These are phyloP conservation scores for Gasterosteus nipponicus DNA, from an alignment of 2,113 vertebrate species.

Conservation along the genomic window DNA sequence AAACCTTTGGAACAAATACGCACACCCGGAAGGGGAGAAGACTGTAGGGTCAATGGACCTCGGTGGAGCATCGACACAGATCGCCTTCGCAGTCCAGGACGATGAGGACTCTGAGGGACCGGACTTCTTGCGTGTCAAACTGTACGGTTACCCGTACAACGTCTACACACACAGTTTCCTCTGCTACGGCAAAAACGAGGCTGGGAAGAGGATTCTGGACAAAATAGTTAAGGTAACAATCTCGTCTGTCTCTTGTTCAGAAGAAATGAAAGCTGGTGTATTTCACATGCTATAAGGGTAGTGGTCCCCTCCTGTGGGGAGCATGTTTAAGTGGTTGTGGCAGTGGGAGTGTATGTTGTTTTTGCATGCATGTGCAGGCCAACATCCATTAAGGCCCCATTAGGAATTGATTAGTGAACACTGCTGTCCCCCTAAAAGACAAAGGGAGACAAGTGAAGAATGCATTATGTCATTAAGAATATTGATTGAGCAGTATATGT, in stretches of 20 bases:
- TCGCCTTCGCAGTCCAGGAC: constrained; percentile 84
- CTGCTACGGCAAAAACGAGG: constrained; percentile 94
- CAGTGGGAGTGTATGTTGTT: background rate
- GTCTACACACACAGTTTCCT: constrained; percentile 94
- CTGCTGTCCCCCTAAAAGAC: constrained; percentile 37
- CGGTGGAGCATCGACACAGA: constrained; percentile 95
- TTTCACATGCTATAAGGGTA: background rate
- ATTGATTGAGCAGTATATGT: constrained; percentile 64
- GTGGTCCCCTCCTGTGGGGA: background rate
- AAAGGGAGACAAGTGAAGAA: constrained; percentile 48
- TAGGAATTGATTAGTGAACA: constrained; percentile 53
- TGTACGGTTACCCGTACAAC: constrained; percentile 90
- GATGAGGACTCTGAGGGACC: constrained; percentile 33
- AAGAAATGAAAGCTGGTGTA: background rate
- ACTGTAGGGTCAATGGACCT: constrained; percentile 93
- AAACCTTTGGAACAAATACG: constrained; percentile 86
- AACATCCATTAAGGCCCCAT: constrained; percentile 57
- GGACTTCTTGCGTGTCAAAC: constrained; percentile 79
- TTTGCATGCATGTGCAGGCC: constrained; percentile 12
- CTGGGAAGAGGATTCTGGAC: constrained; percentile 86
- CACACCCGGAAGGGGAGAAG: constrained; percentile 81
- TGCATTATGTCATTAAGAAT: constrained; percentile 77
- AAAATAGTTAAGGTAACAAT: constrained; percentile 82
- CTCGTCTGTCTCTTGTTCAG: constrained; percentile 5
- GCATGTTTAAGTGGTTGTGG: background rate